Evolutionary conservation across 2,797 vertebrate species (phyloP), one percentile per base, ranked within the genome.

Genomic region (Tangara arthus): DNA sequence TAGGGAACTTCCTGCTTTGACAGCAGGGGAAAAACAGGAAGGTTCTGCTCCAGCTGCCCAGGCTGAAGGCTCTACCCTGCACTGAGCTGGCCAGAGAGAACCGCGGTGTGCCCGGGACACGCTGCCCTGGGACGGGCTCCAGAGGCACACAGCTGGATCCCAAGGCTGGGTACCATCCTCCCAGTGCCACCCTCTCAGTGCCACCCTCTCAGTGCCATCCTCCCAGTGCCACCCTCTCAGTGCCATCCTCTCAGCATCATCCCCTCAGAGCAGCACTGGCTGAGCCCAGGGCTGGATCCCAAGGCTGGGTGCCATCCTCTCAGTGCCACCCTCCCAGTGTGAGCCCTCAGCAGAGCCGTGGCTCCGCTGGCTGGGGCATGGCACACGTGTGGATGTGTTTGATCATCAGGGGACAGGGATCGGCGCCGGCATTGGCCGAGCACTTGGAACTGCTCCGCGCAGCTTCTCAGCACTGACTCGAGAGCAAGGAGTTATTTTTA

Each of bases 321-420:
- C 46, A 47, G 46, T 47, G 18, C 12, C 5, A 24, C 9, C 27
- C 39, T 34, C 10, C 2, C 14, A 23, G 53, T 34, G 53, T 3
- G 63, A 55, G 39, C 66, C 42, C 32, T 35, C 42, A 3, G 46
- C 37, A 26, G 34, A 60, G 75, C 79, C 27, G 6, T 41, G 57
- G 15, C 32, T 30, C 19, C 1, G 17, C 65, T 52, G 82, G 27
- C 1, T 2, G 69, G 37, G 37, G 52, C 28, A 32, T 23, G 37
- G 61, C 28, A 32, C 32, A 53, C 0, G 0, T 1, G 1, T 4
- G n/a, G 7, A 8, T 21, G 22, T 1, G 12, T 69, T 61, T 6
- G 73, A 19, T 56, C 5, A 12, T n/a, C 50, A 18, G 46, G 50
- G 57, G 39, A 46, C 19, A 8, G 50, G 64, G 66, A 77, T 11